These are phyloP conservation scores for Apistogramma diplotaenia DNA, from an alignment of 2,113 vertebrate genomes.

Conservation along the genomic window DNA sequence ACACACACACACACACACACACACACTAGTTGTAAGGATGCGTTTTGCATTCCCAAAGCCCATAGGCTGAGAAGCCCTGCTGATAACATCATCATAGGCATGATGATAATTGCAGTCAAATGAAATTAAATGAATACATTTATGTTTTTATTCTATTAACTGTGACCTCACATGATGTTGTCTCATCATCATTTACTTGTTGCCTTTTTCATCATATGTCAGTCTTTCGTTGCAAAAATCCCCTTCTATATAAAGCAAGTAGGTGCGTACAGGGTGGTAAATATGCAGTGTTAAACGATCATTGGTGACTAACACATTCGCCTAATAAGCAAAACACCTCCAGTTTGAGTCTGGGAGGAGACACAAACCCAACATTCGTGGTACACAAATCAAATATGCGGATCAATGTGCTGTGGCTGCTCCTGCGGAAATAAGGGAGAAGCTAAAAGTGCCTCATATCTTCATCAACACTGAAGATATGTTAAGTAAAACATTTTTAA, in stretches of 20 bases:
- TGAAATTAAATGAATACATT: not conserved
- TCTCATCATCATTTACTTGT: not conserved
- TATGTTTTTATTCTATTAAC: not conserved
- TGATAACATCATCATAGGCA: constrained; percentile 9
- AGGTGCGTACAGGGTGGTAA: not conserved
- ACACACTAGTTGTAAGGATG: not conserved
- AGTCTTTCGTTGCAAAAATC: not conserved
- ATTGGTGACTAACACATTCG: not conserved
- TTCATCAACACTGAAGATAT: not conserved
- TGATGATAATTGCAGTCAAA: not conserved
- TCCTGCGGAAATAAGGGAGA: not conserved
- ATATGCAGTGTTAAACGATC: not conserved
- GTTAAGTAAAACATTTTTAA: too few species aligned
- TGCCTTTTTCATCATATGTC: not conserved
- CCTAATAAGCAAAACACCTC: not conserved
- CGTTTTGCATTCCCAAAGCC: not conserved
- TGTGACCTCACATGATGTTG: not conserved
- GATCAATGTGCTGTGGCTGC: not conserved
- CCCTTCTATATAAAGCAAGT: not conserved
- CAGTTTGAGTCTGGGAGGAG: not conserved
- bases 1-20: not conserved
- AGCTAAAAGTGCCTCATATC: not conserved
- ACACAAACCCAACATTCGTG: not conserved
- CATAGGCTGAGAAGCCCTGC: not conserved
- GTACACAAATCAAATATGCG: not conserved